Evolutionary conservation across 2,113 vertebrate species (phyloP).

Genomic region (Poecile atricapillus): DNA sequence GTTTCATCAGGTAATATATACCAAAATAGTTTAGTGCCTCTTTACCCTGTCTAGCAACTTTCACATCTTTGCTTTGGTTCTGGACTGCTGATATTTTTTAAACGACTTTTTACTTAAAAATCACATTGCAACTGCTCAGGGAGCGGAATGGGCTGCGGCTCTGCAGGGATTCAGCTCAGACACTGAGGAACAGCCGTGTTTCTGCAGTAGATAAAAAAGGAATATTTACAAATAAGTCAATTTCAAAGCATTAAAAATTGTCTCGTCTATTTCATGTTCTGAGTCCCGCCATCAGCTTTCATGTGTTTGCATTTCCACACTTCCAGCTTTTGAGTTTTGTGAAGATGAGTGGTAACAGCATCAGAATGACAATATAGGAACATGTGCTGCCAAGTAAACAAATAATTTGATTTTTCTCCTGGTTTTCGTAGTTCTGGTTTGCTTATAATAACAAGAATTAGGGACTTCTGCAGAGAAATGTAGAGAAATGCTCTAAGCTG

Average conservation of each 20-base stretch:
- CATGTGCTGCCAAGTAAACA: not conserved
- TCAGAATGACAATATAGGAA: not conserved
- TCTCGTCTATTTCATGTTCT: not conserved
- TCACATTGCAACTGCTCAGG: accelerated
- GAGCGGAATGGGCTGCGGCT: not conserved
- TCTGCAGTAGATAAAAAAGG: not conserved
- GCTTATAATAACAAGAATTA: no score
- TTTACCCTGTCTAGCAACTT: not conserved
- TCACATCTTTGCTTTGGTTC: not conserved
- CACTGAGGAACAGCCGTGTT: accelerated
- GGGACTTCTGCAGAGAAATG: not conserved
- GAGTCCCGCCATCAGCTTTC: not conserved
- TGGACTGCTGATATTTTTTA: not conserved
- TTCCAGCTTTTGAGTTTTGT: not conserved
- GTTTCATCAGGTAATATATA: not conserved
- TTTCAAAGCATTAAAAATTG: not conserved
- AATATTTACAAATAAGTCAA: not conserved
- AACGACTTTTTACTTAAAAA: not conserved
- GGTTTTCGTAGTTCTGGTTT: not conserved
- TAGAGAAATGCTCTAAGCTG: not conserved
- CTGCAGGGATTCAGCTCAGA: accelerated
- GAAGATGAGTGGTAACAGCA: not conserved
- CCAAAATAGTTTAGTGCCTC: not conserved
- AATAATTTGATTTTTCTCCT: not conserved
- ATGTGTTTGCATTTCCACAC: not conserved